Conservation (phyloP, 2,797 vertebrate genomes). For the Uromys caudimaculatus region DNA sequence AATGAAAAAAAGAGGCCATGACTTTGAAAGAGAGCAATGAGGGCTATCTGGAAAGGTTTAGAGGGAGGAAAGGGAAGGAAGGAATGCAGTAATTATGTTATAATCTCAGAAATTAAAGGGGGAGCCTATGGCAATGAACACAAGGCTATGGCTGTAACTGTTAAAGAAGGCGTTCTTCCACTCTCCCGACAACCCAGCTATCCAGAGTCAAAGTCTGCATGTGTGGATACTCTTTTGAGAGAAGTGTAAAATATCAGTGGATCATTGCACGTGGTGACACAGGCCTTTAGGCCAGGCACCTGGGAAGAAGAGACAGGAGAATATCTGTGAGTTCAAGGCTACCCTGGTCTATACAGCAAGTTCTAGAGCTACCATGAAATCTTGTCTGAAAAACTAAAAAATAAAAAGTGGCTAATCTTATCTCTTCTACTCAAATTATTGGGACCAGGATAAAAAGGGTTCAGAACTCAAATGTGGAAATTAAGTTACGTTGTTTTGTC, state of each 20-base stretch:
- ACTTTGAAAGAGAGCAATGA: not conserved
- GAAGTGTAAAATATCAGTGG: not conserved
- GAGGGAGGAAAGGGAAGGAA: not conserved
- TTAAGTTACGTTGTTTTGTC: constrained; percentile 42
- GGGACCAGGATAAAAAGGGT: not conserved
- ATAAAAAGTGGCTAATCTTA: not conserved
- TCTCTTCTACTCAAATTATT: constrained; percentile 25
- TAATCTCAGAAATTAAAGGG: not conserved
- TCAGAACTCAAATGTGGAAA: constrained; percentile 39
- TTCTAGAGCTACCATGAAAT: not conserved
- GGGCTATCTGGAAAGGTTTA: not conserved
- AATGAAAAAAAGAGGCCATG: not conserved
- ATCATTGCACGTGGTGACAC: too few species aligned
- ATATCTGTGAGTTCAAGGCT: not conserved
- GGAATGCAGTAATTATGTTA: not conserved
- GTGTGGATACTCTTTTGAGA: not conserved
- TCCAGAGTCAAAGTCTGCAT: not conserved
- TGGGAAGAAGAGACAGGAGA: not conserved
- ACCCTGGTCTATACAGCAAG: not conserved
- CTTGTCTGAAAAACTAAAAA: not conserved
- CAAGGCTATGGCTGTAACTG: not conserved
- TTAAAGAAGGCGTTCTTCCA: not conserved
- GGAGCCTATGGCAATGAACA: not conserved
- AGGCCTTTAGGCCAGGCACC: not conserved
- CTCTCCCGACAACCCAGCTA: not conserved